These are phyloP conservation scores for Urosaurus nigricauda DNA, from an alignment of 2,797 vertebrate species.

Conservation along the genomic window DNA sequence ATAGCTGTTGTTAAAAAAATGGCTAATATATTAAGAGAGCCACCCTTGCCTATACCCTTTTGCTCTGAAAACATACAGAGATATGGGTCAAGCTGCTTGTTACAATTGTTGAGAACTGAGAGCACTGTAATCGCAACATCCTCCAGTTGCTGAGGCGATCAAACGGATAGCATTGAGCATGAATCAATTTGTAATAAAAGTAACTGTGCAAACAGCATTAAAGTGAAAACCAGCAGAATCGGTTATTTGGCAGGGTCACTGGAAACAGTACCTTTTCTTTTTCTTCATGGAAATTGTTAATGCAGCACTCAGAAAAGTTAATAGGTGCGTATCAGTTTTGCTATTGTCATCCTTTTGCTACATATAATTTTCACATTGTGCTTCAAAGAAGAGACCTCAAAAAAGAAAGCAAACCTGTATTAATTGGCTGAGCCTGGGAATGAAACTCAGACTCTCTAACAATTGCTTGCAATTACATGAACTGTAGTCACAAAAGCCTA, in stretches of 20 bases:
- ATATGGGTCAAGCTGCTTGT: background rate
- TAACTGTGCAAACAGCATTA: background rate
- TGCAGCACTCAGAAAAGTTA: background rate
- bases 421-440: background rate
- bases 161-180: background rate
- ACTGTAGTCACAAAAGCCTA: background rate
- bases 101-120: background rate
- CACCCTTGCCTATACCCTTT: background rate
- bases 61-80: background rate
- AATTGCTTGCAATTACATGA: background rate
- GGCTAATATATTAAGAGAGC: background rate
- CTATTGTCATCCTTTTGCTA: background rate
- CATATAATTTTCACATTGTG: conserved; percentile 5
- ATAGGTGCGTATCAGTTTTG: background rate
- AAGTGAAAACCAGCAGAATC: background rate
- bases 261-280: background rate
- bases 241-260: background rate
- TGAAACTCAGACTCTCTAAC: background rate
- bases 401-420: background rate
- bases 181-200: background rate
- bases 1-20: background rate
- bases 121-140: background rate
- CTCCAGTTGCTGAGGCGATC: background rate
- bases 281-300: background rate
- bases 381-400: background rate